Conservation (phyloP, 1,140 invertebrate species). For the Zophobas morio region DNA sequence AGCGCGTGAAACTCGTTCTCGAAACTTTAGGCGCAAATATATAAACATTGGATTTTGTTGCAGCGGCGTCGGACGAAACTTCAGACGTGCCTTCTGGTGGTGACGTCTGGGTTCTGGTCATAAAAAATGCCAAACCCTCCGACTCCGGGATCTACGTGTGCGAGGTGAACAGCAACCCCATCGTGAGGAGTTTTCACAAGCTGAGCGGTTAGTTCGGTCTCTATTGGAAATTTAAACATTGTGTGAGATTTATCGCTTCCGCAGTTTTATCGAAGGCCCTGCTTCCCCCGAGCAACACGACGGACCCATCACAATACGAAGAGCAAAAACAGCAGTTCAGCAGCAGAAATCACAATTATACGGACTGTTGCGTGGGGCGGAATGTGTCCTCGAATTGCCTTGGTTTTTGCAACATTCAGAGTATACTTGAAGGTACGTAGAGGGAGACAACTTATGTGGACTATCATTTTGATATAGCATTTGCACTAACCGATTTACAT, state of each 20-base stretch:
- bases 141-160: slow-evolving; percentile 87
- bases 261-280: slow-evolving; percentile 73
- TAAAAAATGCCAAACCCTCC: slow-evolving; percentile 75
- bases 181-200: slow-evolving; percentile 81
- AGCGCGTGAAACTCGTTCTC: not conserved
- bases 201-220: slow-evolving; percentile 75
- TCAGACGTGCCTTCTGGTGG: slow-evolving; percentile 75
- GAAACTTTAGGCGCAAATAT: not conserved
- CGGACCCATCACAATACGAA: slow-evolving; percentile 68
- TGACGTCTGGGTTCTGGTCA: slow-evolving; percentile 88
- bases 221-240: not conserved
- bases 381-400: slow-evolving; percentile 80
- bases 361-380: slow-evolving; percentile 79
- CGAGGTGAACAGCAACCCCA: slow-evolving; percentile 86
- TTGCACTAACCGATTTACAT: no score
- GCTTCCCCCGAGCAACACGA: slow-evolving; percentile 69
- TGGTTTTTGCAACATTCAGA: slow-evolving; percentile 87
- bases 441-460: not conserved
- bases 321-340: slow-evolving; percentile 67
- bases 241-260: slow-evolving; percentile 51
- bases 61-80: slow-evolving; percentile 65
- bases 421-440: slow-evolving; percentile 79
- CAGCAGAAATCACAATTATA: slow-evolving; percentile 78
- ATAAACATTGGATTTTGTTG: slow-evolving; percentile 43
- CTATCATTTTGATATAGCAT: not conserved